These are phyloP conservation scores for Cybosia mesomella DNA, from an alignment of 2,888 invertebrate species.

Conservation along the genomic window DNA sequence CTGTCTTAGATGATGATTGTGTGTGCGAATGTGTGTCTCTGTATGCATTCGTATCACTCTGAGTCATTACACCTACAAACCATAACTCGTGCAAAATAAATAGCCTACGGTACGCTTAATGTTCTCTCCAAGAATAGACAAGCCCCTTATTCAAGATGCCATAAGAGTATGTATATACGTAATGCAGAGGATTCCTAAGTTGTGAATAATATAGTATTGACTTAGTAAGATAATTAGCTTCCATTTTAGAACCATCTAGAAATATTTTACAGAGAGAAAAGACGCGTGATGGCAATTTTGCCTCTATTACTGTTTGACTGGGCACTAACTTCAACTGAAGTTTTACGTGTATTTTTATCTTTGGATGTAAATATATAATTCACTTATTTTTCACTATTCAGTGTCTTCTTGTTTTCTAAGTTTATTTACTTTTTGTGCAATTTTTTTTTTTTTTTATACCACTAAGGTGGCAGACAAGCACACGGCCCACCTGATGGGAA, in stretches of 20 bases:
- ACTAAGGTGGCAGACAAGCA: too few species aligned
- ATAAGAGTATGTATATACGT: not conserved
- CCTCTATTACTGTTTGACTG: too few species aligned
- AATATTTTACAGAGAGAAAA: not conserved
- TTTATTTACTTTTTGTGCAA: too few species aligned
- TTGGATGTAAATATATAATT: too few species aligned
- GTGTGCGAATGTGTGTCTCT: conserved; percentile 27
- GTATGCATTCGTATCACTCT: conserved; percentile 6
- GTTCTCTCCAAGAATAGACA: conserved; percentile 13
- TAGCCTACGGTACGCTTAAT: conserved; percentile 7
- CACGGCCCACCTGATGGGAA: too few species aligned
- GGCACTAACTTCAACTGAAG: too few species aligned
- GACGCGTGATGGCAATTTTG: too few species aligned
- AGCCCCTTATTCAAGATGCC: conserved; percentile 2
- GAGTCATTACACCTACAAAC: not conserved
- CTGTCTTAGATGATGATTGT: not conserved
- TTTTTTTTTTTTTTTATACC: too few species aligned
- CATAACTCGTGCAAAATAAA: conserved; percentile 25
- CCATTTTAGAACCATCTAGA: not conserved
- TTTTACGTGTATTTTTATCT: too few species aligned
- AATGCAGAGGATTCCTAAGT: not conserved
- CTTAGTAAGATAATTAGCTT: not conserved
- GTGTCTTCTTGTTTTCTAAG: too few species aligned
- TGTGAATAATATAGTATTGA: not conserved
- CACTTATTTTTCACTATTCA: too few species aligned